A percentile compares a stretch with the other conserved stretches of the same genome.
phyloP scores from a whole-genome alignment of 1,140 invertebrate species.

The Globodera ellingtonae region DNA sequence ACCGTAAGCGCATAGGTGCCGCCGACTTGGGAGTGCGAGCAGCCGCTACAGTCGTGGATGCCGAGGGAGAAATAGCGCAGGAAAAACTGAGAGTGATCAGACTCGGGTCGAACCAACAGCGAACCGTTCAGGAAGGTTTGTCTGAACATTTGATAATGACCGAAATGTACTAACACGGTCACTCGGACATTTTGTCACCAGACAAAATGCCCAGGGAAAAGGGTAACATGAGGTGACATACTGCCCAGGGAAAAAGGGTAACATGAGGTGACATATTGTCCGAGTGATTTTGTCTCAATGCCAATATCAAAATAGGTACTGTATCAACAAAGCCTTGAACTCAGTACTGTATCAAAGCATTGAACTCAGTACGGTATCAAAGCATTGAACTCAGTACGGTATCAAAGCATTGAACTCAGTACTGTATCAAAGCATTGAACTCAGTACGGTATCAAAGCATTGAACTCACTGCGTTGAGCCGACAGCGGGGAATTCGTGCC shows the following conservation, averaged over 20 bases:
- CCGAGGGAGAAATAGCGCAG: constrained; percentile 49
- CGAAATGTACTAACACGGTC: background rate
- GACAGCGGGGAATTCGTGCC: constrained; percentile 13
- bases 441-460: background rate
- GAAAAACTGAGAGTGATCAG: constrained; percentile 51
- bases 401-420: background rate
- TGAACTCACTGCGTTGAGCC: constrained; percentile 13
- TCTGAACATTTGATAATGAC: background rate
- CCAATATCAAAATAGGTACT: constrained; percentile 25
- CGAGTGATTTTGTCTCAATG: background rate
- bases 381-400: background rate
- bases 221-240: too few relatives aligned
- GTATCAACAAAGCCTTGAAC: constrained; percentile 27
- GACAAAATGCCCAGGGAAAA: background rate
- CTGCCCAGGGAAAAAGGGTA: background rate
- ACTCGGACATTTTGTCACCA: background rate
- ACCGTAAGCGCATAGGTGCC: constrained; percentile 31
- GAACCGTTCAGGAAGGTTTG: constrained; percentile 44
- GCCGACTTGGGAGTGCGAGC: constrained; percentile 22
- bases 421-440: background rate
- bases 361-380: constrained; percentile 22
- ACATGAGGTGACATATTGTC: too few relatives aligned
- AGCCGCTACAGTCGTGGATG: constrained; percentile 42
- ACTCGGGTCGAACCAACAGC: constrained; percentile 39
- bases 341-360: constrained; percentile 4